Evolutionary conservation across 2,888 invertebrate species (phyloP), one percentile per base, ranked within the genome.

Genomic region (Drosophila rellima): DNA sequence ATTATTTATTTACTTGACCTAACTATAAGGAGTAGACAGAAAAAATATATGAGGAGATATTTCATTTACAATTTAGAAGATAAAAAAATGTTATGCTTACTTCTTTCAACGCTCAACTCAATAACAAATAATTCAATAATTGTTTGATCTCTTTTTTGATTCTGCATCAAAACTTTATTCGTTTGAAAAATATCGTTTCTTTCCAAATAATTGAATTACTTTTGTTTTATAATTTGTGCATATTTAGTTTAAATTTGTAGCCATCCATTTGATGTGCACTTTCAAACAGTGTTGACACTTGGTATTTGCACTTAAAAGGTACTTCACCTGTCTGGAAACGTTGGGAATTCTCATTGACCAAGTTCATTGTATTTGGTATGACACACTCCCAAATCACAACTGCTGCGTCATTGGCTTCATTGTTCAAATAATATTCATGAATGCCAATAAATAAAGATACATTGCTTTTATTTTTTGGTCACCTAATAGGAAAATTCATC

Each of bases 381-480:
- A 55, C 42, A 42, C 31, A 55, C n/a, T 54, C 18, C 29, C 31
- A 54, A 40, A 33, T 20, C n/a, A 33, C 48, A 48, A 48, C 13
- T 20, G 13, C 18, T 48, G 18, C 18, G 31, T 48, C 48, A 48
- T 7, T 18, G 11, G 18, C 8, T 54, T 54, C 15, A 42, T 42
- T 55, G 31, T 42, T 23, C 6, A 20, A 20, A 29, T 23, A 15
- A 3, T 31, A 3, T 20, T 18, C 3, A 42, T 42, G n/a, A 17
- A 54, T 40, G 10, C 40, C 18, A 40, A 40, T 40, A 10, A 42
- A 15, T 11, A 33, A 7, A 10, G 15, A 20, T 5, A 42, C 33
- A 31, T 3, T 40, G 8, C 10, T 29, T 29, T 8, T n/a, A 17
- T 29, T 4, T 31, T 15, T 42, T 4, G n/a, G 31, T 8, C n/a